Evolutionary conservation across 2,797 vertebrate genomes (phyloP), one percentile per base, ranked within the genome.

Genomic region (Microcaecilia unicolor): DNA sequence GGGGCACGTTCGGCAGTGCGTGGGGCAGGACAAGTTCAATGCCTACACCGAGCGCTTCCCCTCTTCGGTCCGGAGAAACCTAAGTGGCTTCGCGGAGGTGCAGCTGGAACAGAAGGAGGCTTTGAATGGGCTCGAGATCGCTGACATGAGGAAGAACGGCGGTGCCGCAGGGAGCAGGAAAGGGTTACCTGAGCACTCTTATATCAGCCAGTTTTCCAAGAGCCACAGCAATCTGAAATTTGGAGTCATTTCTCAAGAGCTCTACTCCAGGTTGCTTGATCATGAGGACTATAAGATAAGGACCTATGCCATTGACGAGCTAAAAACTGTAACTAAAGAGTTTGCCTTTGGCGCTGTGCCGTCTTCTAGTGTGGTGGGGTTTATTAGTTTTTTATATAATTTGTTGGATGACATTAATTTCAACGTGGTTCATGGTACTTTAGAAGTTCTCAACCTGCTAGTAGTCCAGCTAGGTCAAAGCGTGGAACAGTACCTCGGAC

Each of bases 331-430:
- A 33, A 48, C 90, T 20, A 62, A 56, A 25, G 70, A 78, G 8
- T 54, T 71, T 22, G 12, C 85, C 30, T 61, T 88, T 40, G 58
- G 61, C 39, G 42, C 67, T 6, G 51, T 70, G 33, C 69, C 81
- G 1, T 64, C 70, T 15, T 61, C 61, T 38, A 70, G 62, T 50
- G 72, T 89, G 36, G 76, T 72, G 27, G 81, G 74, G 6, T 87
- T 97, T 40, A 74, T 93, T 24, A 44, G 70, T 41, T 86, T 96
- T 35, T 70, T 93, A 19, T 66, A 68, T 8, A 68, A 35, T 10
- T 80, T 94, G 26, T 69, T 95, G 5, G 69, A 85, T 3, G 89
- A 93, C 61, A 83, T 77, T 45, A 91, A 91, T 73, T 94, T 93
- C 54, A 88, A 80, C 68, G 89, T 87, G 21, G 68, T 89, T 37